Conservation (phyloP, 2,888 invertebrate species). For the Hydrotaea diabolus region DNA sequence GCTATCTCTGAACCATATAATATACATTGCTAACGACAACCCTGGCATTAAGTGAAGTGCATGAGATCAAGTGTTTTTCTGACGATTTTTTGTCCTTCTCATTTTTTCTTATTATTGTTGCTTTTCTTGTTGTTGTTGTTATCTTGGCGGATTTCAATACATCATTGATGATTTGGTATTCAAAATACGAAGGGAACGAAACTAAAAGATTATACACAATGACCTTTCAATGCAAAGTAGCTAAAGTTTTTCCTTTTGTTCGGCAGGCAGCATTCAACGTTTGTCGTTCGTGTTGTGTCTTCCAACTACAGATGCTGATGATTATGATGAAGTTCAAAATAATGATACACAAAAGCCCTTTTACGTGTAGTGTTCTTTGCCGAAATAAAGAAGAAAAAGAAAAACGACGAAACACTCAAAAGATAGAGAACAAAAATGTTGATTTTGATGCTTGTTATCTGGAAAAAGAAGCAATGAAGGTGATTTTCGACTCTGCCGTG, state of each 20-base stretch:
- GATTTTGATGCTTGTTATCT: slow-evolving; percentile 64
- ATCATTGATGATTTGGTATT: slow-evolving; percentile 66
- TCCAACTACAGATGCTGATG: slow-evolving; percentile 52
- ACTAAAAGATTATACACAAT: slow-evolving; percentile 65
- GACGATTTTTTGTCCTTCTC: neutral
- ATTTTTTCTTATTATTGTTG: slow-evolving; percentile 40
- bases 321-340: slow-evolving; percentile 64
- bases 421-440: slow-evolving; percentile 52
- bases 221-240: slow-evolving; percentile 79
- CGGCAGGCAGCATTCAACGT: too few relatives aligned
- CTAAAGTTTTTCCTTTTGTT: slow-evolving; percentile 56
- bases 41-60: slow-evolving; percentile 30
- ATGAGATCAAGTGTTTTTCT: slow-evolving; percentile 31
- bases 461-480: slow-evolving; percentile 12
- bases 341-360: slow-evolving; percentile 61
- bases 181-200: slow-evolving; percentile 57
- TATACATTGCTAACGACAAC: neutral
- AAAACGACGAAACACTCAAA: slow-evolving; percentile 56
- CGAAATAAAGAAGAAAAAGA: slow-evolving; percentile 41
- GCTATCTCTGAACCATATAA: too few relatives aligned
- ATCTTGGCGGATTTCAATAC: slow-evolving; percentile 63
- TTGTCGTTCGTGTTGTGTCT: slow-evolving; percentile 41
- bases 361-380: neutral
- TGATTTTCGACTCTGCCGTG: neutral
- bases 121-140: slow-evolving; percentile 52